These are phyloP conservation scores for Oligia latruncula DNA, from an alignment of 2,888 invertebrate species.

Conservation along the genomic window DNA sequence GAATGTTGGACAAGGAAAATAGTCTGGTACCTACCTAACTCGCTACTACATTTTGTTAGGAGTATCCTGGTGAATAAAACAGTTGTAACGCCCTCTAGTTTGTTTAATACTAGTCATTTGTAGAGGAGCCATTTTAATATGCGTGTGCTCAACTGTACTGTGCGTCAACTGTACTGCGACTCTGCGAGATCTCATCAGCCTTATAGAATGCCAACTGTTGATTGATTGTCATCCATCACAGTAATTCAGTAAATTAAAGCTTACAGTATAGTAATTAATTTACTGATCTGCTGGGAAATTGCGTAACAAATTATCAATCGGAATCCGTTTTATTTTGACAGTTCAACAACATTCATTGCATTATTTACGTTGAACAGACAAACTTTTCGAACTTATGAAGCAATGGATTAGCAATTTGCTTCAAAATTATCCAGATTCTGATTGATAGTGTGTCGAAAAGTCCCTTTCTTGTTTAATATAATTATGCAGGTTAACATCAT, in stretches of 20 bases:
- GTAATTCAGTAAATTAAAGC: background rate
- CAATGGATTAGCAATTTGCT: no score
- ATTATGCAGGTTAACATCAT: background rate
- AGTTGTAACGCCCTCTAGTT: constrained; percentile 57
- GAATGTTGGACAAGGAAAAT: constrained; percentile 58
- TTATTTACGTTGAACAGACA: no score
- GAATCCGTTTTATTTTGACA: no score
- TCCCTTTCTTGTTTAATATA: background rate
- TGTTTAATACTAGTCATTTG: constrained; percentile 1
- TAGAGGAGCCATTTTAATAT: constrained; percentile 21
- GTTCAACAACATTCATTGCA: no score
- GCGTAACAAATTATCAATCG: no score
- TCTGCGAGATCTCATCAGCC: background rate
- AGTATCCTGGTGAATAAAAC: constrained; percentile 37
- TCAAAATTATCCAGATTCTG: no score
- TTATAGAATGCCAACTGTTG: background rate
- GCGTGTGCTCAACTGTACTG: background rate
- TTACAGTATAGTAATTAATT: background rate
- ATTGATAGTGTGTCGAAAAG: no score
- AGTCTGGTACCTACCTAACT: constrained; percentile 11
- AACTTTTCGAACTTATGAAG: no score
- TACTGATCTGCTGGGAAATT: background rate
- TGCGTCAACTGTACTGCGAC: background rate
- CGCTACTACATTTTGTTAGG: constrained; percentile 9
- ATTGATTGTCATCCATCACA: background rate